phyloP scores from a whole-genome alignment of 2,888 invertebrate species.

The Ctenicera cuprea region DNA sequence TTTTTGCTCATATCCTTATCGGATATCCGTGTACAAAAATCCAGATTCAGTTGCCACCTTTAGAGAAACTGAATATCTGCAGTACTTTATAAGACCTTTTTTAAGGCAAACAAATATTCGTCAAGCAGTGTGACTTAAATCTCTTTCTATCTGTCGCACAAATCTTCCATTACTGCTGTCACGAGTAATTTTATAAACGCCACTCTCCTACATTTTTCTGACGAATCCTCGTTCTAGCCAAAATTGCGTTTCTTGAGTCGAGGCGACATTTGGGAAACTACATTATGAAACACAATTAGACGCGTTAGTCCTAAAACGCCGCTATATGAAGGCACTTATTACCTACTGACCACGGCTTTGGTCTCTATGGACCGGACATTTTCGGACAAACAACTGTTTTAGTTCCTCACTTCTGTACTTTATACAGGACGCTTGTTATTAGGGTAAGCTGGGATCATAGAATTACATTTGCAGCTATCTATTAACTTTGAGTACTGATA shows the following conservation, averaged over 20 bases:
- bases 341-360: slow-evolving; percentile 27
- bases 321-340: slow-evolving; percentile 35
- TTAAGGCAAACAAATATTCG: too few species aligned
- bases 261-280: slow-evolving; percentile 18
- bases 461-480: too few species aligned
- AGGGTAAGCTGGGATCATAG: too few species aligned
- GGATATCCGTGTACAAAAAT: too few species aligned
- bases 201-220: slow-evolving; percentile 13
- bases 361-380: slow-evolving; percentile 24
- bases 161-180: slow-evolving; percentile 22
- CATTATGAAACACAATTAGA: slow-evolving; percentile 29
- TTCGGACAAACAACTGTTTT: slow-evolving; percentile 39
- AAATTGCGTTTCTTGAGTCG: neutral
- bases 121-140: too few species aligned
- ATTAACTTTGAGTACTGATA: too few species aligned
- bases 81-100: too few species aligned
- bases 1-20: too few species aligned
- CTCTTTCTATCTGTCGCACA: too few species aligned
- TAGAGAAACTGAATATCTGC: too few species aligned
- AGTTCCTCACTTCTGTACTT: slow-evolving; percentile 33
- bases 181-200: slow-evolving; percentile 20
- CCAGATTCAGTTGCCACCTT: too few species aligned
- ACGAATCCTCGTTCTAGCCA: neutral
- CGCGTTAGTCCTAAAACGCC: slow-evolving; percentile 12
- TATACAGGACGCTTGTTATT: neutral